Conservation (phyloP, 2,797 vertebrate species). For the Iguana delicatissima region DNA sequence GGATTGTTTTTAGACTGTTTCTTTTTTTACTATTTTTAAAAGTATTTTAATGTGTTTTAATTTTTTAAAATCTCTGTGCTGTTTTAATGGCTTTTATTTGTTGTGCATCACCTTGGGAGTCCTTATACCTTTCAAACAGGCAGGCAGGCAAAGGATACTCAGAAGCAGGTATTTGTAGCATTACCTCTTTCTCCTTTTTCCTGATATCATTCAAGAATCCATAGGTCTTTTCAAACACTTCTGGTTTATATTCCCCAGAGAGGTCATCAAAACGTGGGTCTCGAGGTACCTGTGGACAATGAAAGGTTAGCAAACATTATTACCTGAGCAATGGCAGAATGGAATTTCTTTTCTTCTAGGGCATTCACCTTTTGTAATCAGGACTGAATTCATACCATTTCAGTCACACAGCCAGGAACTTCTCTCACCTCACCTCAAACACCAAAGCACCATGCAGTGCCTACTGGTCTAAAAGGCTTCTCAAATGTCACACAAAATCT, state of each 20-base stretch:
- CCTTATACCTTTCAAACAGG: not conserved
- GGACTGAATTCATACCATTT: not conserved
- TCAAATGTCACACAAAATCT: not conserved
- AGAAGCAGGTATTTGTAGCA: not conserved
- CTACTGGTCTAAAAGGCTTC: accelerated
- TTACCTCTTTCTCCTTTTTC: conserved; percentile 87
- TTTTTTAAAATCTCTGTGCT: too few relatives aligned
- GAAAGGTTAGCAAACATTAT: conserved; percentile 15
- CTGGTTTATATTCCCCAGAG: conserved; percentile 92
- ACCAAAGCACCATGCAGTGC: not conserved
- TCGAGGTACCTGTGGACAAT: conserved; percentile 81
- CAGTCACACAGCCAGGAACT: not conserved
- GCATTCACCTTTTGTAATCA: not conserved
- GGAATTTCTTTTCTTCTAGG: conserved; percentile 2
- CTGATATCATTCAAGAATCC: conserved; percentile 87
- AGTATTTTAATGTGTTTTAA: too few relatives aligned
- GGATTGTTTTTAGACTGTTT: too few relatives aligned
- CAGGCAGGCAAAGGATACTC: not conserved
- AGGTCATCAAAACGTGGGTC: conserved; percentile 96
- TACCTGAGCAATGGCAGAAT: not conserved
- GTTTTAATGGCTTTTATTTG: too few relatives aligned
- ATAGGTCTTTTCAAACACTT: conserved; percentile 91
- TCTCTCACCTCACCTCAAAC: not conserved
- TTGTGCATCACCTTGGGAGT: too few relatives aligned
- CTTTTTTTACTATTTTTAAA: too few relatives aligned